These are phyloP conservation scores for Sylvia atricapilla DNA, from an alignment of 2,113 vertebrate genomes.

Conservation along the genomic window DNA sequence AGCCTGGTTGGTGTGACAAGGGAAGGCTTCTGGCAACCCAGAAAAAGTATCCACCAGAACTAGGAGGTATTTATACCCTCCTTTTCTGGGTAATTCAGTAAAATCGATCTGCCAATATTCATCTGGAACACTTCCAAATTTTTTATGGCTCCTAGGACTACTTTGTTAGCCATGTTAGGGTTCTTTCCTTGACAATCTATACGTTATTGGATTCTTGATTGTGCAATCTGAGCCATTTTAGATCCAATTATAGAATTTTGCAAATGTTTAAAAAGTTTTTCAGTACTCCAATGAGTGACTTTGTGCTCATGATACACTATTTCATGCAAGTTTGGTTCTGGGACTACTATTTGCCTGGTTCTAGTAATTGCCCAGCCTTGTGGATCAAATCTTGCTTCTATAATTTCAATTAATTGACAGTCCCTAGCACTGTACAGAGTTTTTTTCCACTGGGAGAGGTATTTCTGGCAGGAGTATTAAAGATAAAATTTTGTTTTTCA, in stretches of 20 bases:
- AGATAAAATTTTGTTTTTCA: too few relatives aligned
- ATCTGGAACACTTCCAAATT: not conserved
- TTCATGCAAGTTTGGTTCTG: not conserved
- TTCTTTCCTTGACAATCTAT: not conserved
- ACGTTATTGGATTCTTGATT: not conserved
- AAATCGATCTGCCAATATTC: not conserved
- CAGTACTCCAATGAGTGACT: not conserved
- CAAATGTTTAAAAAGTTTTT: not conserved
- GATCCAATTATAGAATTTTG: not conserved
- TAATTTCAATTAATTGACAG: too few relatives aligned
- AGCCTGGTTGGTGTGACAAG: not conserved
- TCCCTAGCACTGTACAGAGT: too few relatives aligned
- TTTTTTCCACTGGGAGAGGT: too few relatives aligned
- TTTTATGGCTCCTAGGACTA: not conserved
- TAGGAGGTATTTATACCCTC: not conserved
- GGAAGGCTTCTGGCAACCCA: not conserved
- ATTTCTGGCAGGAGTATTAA: too few relatives aligned
- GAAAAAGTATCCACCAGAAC: not conserved
- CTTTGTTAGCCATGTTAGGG: too few relatives aligned
- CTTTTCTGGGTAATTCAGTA: not conserved
- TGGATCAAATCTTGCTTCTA: too few relatives aligned
- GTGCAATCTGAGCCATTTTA: not conserved
- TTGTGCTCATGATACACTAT: not conserved
- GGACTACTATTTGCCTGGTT: not conserved
- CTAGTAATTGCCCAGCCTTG: too few relatives aligned